These are phyloP conservation scores for Ceratoteleas bidentatus DNA, from an alignment of 1,140 invertebrate genomes.

Conservation along the genomic window DNA sequence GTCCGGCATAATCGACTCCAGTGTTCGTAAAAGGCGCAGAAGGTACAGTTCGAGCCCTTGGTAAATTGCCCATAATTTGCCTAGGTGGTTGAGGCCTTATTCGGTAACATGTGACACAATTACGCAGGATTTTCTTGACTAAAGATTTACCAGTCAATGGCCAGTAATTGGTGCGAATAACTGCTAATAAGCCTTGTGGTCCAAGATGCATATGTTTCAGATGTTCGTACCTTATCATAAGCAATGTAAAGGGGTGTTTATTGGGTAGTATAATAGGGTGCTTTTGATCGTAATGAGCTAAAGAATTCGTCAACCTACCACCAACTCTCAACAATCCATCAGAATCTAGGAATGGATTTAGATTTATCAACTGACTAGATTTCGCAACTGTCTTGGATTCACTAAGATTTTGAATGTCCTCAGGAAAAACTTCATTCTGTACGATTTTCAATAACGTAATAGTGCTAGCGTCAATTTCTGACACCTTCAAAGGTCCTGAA, in stretches of 20 bases:
- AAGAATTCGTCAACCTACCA: constrained; percentile 60
- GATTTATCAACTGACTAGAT: constrained; percentile 4
- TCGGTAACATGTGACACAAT: constrained; percentile 59
- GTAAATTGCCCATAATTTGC: constrained; percentile 73
- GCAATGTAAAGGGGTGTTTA: constrained; percentile 43
- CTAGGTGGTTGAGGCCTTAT: constrained; percentile 2
- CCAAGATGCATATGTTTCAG: constrained; percentile 59
- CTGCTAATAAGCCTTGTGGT: constrained; percentile 46
- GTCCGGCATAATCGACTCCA: constrained; percentile 38
- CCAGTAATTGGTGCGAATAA: constrained; percentile 66
- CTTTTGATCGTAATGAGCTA: constrained; percentile 60
- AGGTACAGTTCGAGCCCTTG: constrained; percentile 55
- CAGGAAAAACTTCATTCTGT: neutral
- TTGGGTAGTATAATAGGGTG: constrained; percentile 67
- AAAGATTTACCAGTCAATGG: constrained; percentile 46
- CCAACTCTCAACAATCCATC: constrained; percentile 64
- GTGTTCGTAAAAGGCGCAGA: constrained; percentile 19
- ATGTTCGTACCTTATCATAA: constrained; percentile 64
- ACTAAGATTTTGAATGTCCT: neutral
- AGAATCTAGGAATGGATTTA: constrained; percentile 64
- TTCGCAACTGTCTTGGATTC: neutral
- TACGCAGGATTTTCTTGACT: constrained; percentile 44
- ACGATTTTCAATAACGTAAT: neutral
- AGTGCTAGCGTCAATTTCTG: neutral
- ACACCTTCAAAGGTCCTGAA: neutral